Base-by-base conservation (phyloP, 2,888 invertebrate species). In the Platycnemis pennipes region DNA sequence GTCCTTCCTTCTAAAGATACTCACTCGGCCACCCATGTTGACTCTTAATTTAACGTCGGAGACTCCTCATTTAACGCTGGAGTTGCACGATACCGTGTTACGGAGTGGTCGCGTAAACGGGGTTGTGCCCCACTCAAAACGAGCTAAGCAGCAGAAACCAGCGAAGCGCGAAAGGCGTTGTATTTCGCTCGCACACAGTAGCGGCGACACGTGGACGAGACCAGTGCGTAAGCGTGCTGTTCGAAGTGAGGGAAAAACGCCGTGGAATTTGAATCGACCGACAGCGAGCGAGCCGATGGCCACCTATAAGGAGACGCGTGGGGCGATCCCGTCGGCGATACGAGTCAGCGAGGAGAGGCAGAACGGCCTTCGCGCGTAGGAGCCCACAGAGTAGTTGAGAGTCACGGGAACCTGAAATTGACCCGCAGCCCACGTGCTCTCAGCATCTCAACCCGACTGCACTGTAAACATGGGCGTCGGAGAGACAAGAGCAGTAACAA, bases 101-200 rank as follows among this genome's bases (percentile, higher is more conserved):
- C 63, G 3, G 63, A 63, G n/a, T n/a, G 63, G 63, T n/a, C 63
- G 63, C n/a, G 63, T 26, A n/a, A 26, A n/a, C 63, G 63, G 63
- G 26, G 63, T 8, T 5, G 63, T 3, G 63, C 4, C 53, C 19
- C 53, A 53, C 53, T 53, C 53, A 13, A 53, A 3, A 53, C 26
- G 63, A 63, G 63, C n/a, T 63, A 26, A n/a, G 63, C 63, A 63
- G n/a, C n/a, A n/a, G n/a, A n/a, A n/a, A 63, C n/a, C 63, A 63
- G 26, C 7, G 7, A 26, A 63, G 63, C 63, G 63, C 53, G n/a
- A 63, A 26, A 63, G 63, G 26, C 0, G 63, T n/a, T n/a, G 7
- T 3, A 26, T n/a, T 22, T 63, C n/a, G 63, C 63, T 5, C 26
- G n/a, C 63, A 63, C 63, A 22, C n/a, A n/a, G n/a, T 63, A 4